Base-by-base conservation (phyloP, 1,140 invertebrate genomes). In the Drosophila elegans region DNA sequence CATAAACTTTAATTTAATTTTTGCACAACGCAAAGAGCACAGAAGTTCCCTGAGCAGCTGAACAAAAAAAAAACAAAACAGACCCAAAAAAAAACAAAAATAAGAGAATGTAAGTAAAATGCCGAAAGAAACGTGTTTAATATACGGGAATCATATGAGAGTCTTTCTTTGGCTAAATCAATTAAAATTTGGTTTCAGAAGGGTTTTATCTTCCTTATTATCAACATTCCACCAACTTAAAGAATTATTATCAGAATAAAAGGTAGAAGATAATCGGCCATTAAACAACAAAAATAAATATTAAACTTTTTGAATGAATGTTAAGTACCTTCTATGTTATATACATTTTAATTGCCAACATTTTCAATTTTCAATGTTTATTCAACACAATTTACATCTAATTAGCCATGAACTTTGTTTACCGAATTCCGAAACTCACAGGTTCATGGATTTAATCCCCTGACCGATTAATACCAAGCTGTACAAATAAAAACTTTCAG, bases 1-100 rank as follows among this genome's bases (percentile, higher is more conserved):
- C 83, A 88, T 86, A 86, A 88, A 86, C 83, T 88, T 86, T 86
- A 83, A 86, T 86, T 86, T 88, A 73, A 86, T 86, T 86, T 83
- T 72, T 75, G 39, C 52, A 36, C 68, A 77, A 42, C 66, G 62
- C 57, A 62, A 42, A 56, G 32, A 53, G 36, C 46, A 42, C 78
- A 57, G n/a, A 55, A 76, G 36, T 59, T 59, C 21, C 72, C 62
- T 10, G 21, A 39, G 27, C 51, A 55, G 34, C 32, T 27, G 12
- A 42, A 45, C 27, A 59, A 32, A 62, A 21, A 0, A 21, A 21
- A 21, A 21, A 21, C n/a, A 21, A 56, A 60, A 46, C n/a, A 38
- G 16, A 42, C 32, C 34, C 16, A 21, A 21, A 10, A n/a, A 44
- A 56, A 53, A 45, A 1, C 5, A 32, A 39, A 55, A 36, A 57